Conservation (phyloP, 2,797 vertebrate genomes). For the Xenopus petersii region DNA sequence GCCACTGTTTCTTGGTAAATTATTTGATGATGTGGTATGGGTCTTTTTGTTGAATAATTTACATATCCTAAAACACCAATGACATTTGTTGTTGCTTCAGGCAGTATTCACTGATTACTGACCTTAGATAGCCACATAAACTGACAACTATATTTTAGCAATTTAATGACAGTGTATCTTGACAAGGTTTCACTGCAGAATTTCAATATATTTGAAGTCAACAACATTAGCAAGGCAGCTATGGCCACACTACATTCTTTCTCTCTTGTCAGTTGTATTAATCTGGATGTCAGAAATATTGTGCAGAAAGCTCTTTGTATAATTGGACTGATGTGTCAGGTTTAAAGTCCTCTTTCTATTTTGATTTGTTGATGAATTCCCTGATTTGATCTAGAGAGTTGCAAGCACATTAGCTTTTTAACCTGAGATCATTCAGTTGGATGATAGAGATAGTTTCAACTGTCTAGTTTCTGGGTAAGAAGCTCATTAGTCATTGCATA, state of each 20-base stretch:
- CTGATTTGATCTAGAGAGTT: neutral
- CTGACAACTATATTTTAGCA: constrained; percentile 4
- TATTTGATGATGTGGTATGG: constrained; percentile 2
- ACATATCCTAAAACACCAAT: neutral
- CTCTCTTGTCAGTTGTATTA: constrained; percentile 6
- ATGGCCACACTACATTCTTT: constrained; percentile 4
- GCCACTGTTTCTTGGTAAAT: neutral
- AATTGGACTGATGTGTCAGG: constrained; percentile 1
- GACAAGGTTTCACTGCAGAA: constrained; percentile 8
- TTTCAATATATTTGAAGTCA: neutral
- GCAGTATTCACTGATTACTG: constrained; percentile 1
- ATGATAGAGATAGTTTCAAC: neutral
- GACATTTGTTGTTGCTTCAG: constrained; percentile 2
- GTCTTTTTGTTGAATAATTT: neutral
- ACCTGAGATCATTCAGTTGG: neutral
- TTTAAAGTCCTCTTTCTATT: neutral
- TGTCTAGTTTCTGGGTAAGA: neutral
- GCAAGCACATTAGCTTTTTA: constrained; percentile 7
- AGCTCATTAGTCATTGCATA: too few species aligned
- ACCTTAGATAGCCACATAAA: constrained; percentile 14
- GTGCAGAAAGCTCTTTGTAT: constrained; percentile 14
- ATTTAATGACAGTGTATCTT: constrained; percentile 6
- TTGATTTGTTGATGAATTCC: constrained; percentile 7
- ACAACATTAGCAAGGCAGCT: neutral
- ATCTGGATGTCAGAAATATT: constrained; percentile 15